Base-by-base conservation (phyloP, 2,113 vertebrate species). In the Seriola dumerili region DNA sequence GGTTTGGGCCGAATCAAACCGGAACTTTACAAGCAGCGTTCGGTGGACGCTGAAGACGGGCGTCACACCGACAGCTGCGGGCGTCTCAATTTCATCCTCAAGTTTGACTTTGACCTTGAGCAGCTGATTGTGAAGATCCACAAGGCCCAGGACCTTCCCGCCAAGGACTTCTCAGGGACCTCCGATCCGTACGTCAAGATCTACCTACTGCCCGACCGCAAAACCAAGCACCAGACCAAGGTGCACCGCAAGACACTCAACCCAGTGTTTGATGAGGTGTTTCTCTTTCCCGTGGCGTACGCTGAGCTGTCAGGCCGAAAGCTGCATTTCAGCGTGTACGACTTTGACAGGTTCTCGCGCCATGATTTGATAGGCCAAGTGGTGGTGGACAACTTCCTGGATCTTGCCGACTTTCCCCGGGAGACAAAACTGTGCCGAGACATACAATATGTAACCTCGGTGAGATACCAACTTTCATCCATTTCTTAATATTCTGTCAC, bases 161-260 rank as follows among this genome's bases (percentile, higher is more conserved):
- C 97, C 52, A 99, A 99, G 95, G 98, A 99, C 95, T 99, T 99
- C 93, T 97, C 98, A 66, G 98, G 98, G 68, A 99, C 98, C 10
- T 99, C 98, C 8, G 98, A 99, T 88, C 98, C 98, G 0, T 99
- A 99, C 0, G 98, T 99, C 75, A 99, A 99, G 94, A 99, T 99
- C 87, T 99, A 99, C 88, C 95, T 99, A 87, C 97, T 99, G 90
- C 98, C 98, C 0, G 98, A 99, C 80, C 97, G 98, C 76, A 99
- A 99, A 95, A 99, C 95, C 78, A 99, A 99, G 93, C 98, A 99
- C 91, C 98, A 99, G 96, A 99, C 98, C 95, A 99, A 99, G 95
- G 98, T 99, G 90, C 98, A 99, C 92, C 96, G 98, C 92, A 99
- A 99, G 94, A 99, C 98, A 79, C 95, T 99, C 72, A 98, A 99